Conservation (phyloP, 2,113 vertebrate species). For the Malaclemys terrapin region DNA sequence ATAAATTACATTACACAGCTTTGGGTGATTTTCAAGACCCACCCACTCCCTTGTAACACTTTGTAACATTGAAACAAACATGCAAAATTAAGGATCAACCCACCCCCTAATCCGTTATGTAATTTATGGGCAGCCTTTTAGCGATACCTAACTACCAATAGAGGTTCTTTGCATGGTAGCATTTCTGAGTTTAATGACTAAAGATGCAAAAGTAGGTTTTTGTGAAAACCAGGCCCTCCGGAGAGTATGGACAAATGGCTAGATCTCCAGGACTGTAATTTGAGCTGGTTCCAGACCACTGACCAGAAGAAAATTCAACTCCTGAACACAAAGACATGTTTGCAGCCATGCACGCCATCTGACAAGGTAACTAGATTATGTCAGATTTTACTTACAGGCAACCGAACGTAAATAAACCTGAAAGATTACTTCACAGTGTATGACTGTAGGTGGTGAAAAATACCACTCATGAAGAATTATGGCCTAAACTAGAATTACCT, state of each 20-base stretch:
- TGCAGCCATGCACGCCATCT: slow-evolving; percentile 43
- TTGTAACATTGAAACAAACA: not conserved
- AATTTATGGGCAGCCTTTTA: not conserved
- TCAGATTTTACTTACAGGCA: slow-evolving; percentile 75
- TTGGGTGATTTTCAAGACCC: not conserved
- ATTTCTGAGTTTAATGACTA: slow-evolving; percentile 29
- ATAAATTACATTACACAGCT: not conserved
- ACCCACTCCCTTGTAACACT: not conserved
- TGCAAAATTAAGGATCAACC: not conserved
- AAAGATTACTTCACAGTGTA: slow-evolving; percentile 59
- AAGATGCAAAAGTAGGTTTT: slow-evolving; percentile 38
- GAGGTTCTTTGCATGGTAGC: slow-evolving; percentile 2
- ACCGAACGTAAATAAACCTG: slow-evolving; percentile 72
- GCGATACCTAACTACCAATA: not conserved
- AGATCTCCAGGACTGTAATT: slow-evolving; percentile 45
- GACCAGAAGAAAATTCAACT: slow-evolving; percentile 61
- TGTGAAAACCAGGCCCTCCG: slow-evolving; percentile 50
- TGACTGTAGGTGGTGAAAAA: slow-evolving; percentile 68
- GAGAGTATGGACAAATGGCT: slow-evolving; percentile 63
- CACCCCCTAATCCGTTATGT: not conserved
- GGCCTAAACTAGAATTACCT: slow-evolving; percentile 50
- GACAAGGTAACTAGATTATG: slow-evolving; percentile 74
- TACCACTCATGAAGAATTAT: slow-evolving; percentile 63
- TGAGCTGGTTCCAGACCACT: slow-evolving; percentile 56
- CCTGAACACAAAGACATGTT: slow-evolving; percentile 36